Evolutionary conservation across 1,140 invertebrate species (phyloP), one percentile per base, ranked within the genome.

Genomic region (Drosophila equinoxialis): DNA sequence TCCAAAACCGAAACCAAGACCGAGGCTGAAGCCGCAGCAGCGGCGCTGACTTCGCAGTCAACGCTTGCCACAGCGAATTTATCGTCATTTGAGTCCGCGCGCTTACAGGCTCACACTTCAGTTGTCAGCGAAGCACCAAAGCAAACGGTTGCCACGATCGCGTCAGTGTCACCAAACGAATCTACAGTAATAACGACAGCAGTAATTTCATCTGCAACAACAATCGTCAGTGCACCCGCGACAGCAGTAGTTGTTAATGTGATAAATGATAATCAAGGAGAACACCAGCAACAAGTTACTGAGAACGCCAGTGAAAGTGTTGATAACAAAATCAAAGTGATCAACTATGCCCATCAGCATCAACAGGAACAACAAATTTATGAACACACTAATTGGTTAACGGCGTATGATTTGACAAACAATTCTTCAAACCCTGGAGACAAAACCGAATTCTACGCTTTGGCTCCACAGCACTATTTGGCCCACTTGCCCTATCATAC

Each of bases 51-150:
- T 55, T 33, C 77, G 65, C 33, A 58, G 48, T 26, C 41, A 14
- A 17, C 58, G 68, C 51, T 37, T 54, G 67, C 76, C 76, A 71
- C 85, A 71, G 75, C 81, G 73, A 85, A 86, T 86, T 90, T 83
- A 90, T 86, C 86, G 71, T 76, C 79, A 90, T 78, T 81, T 69
- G 86, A 86, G 78, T 90, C 85, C 74, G 74, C 72, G 61, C 78
- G 48, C 30, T 60, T 65, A 67, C 72, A 89, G 85, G 84, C 84
- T 90, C 84, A 75, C 41, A 67, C 81, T 78, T 89, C 90, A 91
- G 80, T 91, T 91, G 83, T 76, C 83, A 91, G 82, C 79, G 90
- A 91, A 85, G 82, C 86, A 79, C 79, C 90, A 68, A 91, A 85
- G 73, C 89, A 91, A 86, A 71, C 86, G 74, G 86, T 90, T 74